Evolutionary conservation across 2,888 invertebrate species (phyloP), one percentile per base, ranked within the genome.

Genomic region (Coelogynopora nodosa): DNA sequence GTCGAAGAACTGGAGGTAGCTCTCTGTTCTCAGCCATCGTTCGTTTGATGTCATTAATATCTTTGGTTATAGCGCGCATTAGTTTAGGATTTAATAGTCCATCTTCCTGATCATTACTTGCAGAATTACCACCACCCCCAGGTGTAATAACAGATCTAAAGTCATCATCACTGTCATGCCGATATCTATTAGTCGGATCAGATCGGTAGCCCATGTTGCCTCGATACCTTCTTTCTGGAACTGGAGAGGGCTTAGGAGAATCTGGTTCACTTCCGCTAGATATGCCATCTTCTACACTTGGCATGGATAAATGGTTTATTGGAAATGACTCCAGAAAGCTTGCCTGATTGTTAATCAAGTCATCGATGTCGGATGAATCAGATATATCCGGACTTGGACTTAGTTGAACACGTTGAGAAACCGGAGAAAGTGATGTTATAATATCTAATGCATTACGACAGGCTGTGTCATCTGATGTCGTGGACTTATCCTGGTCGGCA

Each of bases 51-150:
- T 80, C 81, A 27, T 28, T n/a, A 80, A 80, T 80, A 27, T 80
- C 81, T n/a, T 80, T 28, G 29, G 81, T 80, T n/a, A 80, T 80
- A 27, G 81, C 81, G n/a, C 81, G 81, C 23, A 80, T 80, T n/a
- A 80, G 5, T 5, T 28, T 28, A 5, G 23, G 81, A 80, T 80
- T 80, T 80, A 80, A 27, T 10, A 80, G 81, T 5, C 81, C 81
- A 18, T 49, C 49, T 5, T 18, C 18, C 10, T 49, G 5, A 18
- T 49, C 49, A 49, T 49, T 49, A 49, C 49, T 49, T 5, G 49
- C 18, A 13, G 49, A 49, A 13, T 18, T 18, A 5, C 49, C 49
- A n/a, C n/a, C n/a, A n/a, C n/a, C n/a, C 18, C 49, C 49, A 13
- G 49, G 49, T 49, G 49, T 49, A 49, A 49, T 49, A 49, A 49